phyloP scores from a whole-genome alignment of 2,113 vertebrate species.

The Xyrauchen texanus region DNA sequence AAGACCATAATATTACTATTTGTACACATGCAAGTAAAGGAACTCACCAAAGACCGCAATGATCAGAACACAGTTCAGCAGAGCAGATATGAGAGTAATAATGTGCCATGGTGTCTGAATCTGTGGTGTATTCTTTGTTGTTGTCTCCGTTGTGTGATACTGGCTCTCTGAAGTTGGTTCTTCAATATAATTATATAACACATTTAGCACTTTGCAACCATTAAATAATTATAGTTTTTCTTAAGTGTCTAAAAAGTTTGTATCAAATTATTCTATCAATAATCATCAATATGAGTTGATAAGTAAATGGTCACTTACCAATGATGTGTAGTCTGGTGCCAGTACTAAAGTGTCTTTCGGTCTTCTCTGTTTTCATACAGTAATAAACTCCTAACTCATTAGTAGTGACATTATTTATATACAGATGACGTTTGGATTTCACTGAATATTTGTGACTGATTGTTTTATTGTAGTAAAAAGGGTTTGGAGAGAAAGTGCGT shows the following conservation, averaged over 20 bases:
- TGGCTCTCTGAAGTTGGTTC: neutral
- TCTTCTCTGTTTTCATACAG: neutral
- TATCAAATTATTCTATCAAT: too few relatives aligned
- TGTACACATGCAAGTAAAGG: neutral
- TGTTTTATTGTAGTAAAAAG: neutral
- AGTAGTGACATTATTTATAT: neutral
- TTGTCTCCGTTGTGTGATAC: neutral
- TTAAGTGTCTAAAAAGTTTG: too few relatives aligned
- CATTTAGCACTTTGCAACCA: too few relatives aligned
- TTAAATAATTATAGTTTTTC: neutral
- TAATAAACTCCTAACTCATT: conserved; percentile 13
- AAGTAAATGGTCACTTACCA: neutral
- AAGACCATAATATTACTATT: too few relatives aligned
- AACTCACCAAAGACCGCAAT: neutral
- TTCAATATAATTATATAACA: neutral
- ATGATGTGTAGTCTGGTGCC: neutral
- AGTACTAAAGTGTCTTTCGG: neutral
- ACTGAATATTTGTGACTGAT: neutral
- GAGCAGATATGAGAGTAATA: neutral
- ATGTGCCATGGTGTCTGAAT: neutral
- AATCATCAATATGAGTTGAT: too few relatives aligned
- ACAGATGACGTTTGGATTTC: neutral
- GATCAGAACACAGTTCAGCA: neutral
- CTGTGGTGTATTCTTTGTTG: too few relatives aligned
- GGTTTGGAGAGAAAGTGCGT: neutral